A percentile compares a stretch with the other conserved stretches of the same genome.
phyloP scores from a whole-genome alignment of 2,888 invertebrate species.

The Entomobrya multifasciata region DNA sequence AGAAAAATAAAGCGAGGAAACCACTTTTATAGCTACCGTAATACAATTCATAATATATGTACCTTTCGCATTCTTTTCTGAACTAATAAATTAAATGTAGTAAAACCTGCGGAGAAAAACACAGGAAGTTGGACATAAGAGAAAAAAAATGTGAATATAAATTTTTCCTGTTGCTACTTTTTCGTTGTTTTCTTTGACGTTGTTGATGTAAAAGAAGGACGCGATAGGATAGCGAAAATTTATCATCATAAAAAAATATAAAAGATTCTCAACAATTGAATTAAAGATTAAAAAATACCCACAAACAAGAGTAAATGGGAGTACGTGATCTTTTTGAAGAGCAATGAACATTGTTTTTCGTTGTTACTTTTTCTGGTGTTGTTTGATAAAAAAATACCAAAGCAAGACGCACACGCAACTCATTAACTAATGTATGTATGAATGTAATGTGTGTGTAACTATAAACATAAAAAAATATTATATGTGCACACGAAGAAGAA shows the following conservation, averaged over 20 bases:
- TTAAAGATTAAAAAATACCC: conserved; percentile 30
- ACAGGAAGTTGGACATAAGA: conserved; percentile 41
- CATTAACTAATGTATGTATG: conserved; percentile 50
- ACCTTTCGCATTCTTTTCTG: neutral
- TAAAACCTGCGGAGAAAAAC: neutral
- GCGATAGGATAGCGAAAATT: too few relatives aligned
- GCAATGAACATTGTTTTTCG: conserved; percentile 49
- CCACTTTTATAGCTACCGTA: neutral
- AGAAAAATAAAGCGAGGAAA: neutral
- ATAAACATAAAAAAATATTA: neutral
- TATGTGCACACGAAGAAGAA: neutral
- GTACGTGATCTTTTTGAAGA: conserved; percentile 51
- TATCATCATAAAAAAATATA: neutral
- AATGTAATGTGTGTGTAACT: neutral
- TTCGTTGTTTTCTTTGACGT: conserved; percentile 23
- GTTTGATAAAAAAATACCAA: conserved; percentile 51
- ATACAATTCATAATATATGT: neutral
- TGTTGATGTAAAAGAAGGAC: neutral
- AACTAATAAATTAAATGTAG: neutral
- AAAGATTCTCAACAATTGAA: conserved; percentile 6
- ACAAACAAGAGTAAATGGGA: conserved; percentile 31
- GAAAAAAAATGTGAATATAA: neutral
- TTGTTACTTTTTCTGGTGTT: conserved; percentile 18
- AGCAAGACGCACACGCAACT: conserved; percentile 64
- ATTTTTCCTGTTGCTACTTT: neutral